Percentiles rank a stretch among this genome's conserved stretches.
Evolutionary conservation across 35 echinoderm and acorn worm species (phyloP).

Genomic region (Eucidaris tribuloides): DNA sequence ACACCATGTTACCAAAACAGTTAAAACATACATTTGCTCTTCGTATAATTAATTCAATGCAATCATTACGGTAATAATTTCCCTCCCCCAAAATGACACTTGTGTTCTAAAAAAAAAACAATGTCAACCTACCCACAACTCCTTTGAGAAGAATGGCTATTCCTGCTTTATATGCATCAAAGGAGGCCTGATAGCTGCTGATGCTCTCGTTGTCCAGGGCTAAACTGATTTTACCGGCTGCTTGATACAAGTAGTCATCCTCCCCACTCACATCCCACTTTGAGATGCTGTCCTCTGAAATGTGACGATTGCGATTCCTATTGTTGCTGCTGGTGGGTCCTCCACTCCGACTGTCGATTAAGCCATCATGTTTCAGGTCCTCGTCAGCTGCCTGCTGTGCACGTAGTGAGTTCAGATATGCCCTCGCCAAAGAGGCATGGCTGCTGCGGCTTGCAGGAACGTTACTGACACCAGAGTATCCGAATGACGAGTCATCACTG

Average conservation of each 20-base stretch:
- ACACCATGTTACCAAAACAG: too few relatives aligned
- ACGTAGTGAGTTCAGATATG: conserved; percentile 72
- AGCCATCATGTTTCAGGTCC: conserved; percentile 46
- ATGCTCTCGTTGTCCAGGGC: conserved; percentile 90
- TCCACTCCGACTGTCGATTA: conserved; percentile 57
- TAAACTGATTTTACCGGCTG: conserved; percentile 69
- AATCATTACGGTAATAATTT: too few relatives aligned
- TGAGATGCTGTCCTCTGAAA: conserved; percentile 70
- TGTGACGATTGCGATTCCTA: background rate
- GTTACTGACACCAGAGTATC: background rate
- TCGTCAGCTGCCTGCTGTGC: conserved; percentile 87
- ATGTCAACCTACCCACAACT: conserved; percentile 64
- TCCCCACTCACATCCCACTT: conserved; percentile 75
- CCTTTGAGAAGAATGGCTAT: conserved; percentile 90
- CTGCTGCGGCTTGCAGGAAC: conserved; percentile 34
- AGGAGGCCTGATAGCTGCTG: conserved; percentile 83
- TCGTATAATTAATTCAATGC: too few relatives aligned
- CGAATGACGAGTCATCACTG: background rate
- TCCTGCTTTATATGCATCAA: conserved; percentile 89
- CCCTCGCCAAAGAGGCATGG: conserved; percentile 78
- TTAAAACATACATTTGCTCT: too few relatives aligned
- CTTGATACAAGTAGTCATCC: conserved; percentile 92
- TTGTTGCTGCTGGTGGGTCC: background rate
- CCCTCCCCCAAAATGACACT: too few relatives aligned
- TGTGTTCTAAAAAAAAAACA: too few relatives aligned